Conservation (phyloP, 1,140 invertebrate genomes). For the honey bee (Apis mellifera) region Amel_HAv3.1 CM009938.2:406001-406500, state of each 20-base stretch:
- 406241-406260: not conserved
- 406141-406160: not conserved
- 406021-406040: too few relatives aligned
- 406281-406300: not conserved
- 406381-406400: not conserved
- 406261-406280: not conserved
- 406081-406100: not conserved
- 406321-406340: not conserved
- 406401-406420: too few relatives aligned
- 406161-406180: too few relatives aligned
- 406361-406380: too few relatives aligned
- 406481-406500: too few relatives aligned
- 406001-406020: too few relatives aligned
- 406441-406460: too few relatives aligned
- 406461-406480: too few relatives aligned
- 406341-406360: not conserved
- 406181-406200: not conserved
- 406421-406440: too few relatives aligned
- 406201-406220: not conserved
- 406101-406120: not conserved
- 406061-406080: not conserved
- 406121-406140: not conserved
- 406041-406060: too few relatives aligned
- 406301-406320: not conserved
- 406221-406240: conserved; percentile 27